Evolutionary conservation across 2,797 vertebrate species (phyloP).

Genomic region (Potorous gilbertii): DNA sequence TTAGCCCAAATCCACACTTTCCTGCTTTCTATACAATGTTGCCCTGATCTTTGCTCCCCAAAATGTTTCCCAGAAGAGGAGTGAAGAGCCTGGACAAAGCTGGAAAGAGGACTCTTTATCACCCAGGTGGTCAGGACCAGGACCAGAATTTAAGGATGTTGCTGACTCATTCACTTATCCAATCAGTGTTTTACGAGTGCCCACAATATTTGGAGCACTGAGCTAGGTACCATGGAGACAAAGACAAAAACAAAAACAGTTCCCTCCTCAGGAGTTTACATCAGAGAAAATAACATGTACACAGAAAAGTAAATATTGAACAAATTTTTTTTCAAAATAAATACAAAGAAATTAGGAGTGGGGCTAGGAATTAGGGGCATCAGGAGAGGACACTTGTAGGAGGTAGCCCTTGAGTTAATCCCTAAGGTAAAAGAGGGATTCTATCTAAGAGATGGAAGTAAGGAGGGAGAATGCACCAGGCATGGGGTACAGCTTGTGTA

Average conservation of each 20-base stretch:
- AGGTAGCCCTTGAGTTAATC: background rate
- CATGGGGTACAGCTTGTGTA: background rate
- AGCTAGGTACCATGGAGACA: background rate
- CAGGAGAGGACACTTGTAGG: background rate
- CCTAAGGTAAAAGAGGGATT: background rate
- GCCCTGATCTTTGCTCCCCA: background rate
- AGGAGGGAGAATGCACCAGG: background rate
- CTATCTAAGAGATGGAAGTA: background rate
- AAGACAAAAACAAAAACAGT: background rate
- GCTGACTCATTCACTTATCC: background rate
- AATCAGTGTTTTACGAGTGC: no score
- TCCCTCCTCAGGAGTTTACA: background rate
- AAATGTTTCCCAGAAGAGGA: background rate
- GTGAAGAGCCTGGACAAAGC: background rate
- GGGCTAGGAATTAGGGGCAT: background rate
- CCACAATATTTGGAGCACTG: no score
- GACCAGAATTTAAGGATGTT: background rate
- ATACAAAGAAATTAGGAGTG: background rate
- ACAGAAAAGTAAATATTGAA: background rate
- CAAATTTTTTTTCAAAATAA: background rate
- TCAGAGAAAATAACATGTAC: background rate
- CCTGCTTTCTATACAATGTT: background rate
- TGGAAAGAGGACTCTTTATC: background rate
- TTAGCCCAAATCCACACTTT: rapidly evolving
- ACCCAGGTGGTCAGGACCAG: background rate